A percentile compares a stretch with the other conserved stretches of the same genome.
phyloP scores from a whole-genome alignment of 2,113 vertebrate species.

The Setophaga kirtlandii region DNA sequence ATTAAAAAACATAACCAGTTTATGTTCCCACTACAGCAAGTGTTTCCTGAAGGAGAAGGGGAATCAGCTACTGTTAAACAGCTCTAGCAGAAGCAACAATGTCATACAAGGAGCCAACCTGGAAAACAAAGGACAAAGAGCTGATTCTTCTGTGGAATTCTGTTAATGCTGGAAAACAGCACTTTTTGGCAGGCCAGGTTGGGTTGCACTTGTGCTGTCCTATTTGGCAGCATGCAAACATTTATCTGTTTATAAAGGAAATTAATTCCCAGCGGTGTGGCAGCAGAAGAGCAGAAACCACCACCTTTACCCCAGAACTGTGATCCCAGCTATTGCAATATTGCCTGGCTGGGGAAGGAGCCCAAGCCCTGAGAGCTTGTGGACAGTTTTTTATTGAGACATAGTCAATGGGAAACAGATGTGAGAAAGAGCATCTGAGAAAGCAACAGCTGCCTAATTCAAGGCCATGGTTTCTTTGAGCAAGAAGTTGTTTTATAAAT shows the following conservation, averaged over 20 bases:
- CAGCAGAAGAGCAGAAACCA: not conserved
- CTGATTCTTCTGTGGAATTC: not conserved
- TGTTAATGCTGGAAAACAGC: not conserved
- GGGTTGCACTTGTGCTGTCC: not conserved
- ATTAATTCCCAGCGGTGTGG: not conserved
- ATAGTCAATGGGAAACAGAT: no score
- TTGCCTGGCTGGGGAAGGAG: not conserved
- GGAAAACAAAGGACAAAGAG: conserved; percentile 38
- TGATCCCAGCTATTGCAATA: rapidly evolving
- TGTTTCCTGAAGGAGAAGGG: not conserved
- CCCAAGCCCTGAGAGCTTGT: not conserved
- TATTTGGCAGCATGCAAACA: not conserved
- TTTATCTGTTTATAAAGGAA: not conserved
- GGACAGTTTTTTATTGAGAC: no score
- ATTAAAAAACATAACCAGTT: not conserved
- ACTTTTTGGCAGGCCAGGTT: not conserved
- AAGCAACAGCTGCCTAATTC: no score
- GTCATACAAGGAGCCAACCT: conserved; percentile 66
- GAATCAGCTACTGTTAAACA: conserved; percentile 28
- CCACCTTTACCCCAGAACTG: not conserved
- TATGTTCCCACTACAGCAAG: not conserved
- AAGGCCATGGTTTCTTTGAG: no score
- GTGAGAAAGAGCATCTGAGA: no score
- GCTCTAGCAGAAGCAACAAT: conserved; percentile 64
- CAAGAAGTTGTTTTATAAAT: no score